Conservation (phyloP, 2,113 vertebrate genomes). For the Gambusia affinis region DNA sequence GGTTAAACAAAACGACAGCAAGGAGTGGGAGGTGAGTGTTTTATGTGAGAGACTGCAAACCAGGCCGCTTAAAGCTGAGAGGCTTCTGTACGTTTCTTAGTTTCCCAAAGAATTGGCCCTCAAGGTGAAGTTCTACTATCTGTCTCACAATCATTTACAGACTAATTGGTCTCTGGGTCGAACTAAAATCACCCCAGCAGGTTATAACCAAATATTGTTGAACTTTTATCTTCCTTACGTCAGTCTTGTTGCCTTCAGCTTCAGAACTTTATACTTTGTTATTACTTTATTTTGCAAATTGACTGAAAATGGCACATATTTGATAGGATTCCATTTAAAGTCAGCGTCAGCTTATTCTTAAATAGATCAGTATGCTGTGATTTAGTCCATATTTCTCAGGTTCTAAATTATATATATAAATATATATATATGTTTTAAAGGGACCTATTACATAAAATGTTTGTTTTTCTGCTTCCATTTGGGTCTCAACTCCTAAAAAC, state of each 20-base stretch:
- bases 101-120: not conserved
- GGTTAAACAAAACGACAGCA: slow-evolving; percentile 73
- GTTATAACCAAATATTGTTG: slow-evolving; percentile 11
- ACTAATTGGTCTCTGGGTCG: not conserved
- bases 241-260: not conserved
- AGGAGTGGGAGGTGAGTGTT: slow-evolving; percentile 81
- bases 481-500: too few species aligned
- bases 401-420: not conserved
- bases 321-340: not conserved
- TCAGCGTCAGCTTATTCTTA: too few species aligned
- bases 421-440: too few species aligned
- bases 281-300: not conserved
- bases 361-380: not conserved
- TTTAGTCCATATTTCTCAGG: not conserved
- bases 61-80: not conserved
- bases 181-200: not conserved
- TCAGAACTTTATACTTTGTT: too few species aligned
- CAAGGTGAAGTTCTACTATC: not conserved
- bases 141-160: slow-evolving; percentile 1
- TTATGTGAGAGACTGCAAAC: not conserved
- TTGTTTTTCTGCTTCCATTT: too few species aligned
- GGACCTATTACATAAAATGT: too few species aligned
- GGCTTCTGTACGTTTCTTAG: not conserved
- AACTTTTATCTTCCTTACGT: not conserved
- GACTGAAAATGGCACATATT: not conserved